Base-by-base conservation (phyloP, 2,113 vertebrate species). In the Cyanoderma ruficeps region DNA sequence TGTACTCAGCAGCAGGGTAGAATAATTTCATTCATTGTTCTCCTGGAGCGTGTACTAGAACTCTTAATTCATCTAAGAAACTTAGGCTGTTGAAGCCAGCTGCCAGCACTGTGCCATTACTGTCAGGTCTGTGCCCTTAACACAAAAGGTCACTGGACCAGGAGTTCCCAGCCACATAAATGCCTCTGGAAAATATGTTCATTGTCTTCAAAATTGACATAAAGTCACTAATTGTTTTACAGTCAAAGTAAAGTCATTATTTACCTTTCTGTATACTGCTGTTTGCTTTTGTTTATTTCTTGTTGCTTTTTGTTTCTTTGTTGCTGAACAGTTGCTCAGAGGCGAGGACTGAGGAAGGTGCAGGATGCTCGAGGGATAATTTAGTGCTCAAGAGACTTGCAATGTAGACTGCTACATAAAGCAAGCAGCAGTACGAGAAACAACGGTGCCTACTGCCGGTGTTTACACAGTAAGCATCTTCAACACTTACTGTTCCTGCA, bases 21-120 rank as follows among this genome's bases (percentile, higher is more conserved):
- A 93, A 74, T 67, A n/a, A 50, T 89, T 95, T 87, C 78, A 78
- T 39, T 68, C 65, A 69, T 69, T 89, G 24, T 87, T 89, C 53
- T 95, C 52, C 31, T 42, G 72, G 94, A 56, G 59, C 63, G 37
- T 3, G 0, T 27, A 19, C 49, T 53, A 41, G 27, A 50, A 69
- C 47, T 83, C 42, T 50, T 76, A 80, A 70, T 72, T 80, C 6
- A 57, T 61, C 39, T 74, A 47, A 67, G 50, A 70, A 87, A 70
- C 24, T 24, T 39, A 23, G 35, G 42, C 35, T 1, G 5, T 56
- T 56, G 47, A 91, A 87, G 61, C 37, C 78, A 84, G 25, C 68
- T 74, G 64, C 84, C n/a, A 35, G 12, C 28, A 31, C 44, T 57
- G 52, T 81, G 63, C 52, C n/a, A 16, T 39, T 31, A 47, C 52